These are phyloP conservation scores for Dastarcus helophoroides DNA, from an alignment of 2,888 invertebrate species.

Conservation along the genomic window DNA sequence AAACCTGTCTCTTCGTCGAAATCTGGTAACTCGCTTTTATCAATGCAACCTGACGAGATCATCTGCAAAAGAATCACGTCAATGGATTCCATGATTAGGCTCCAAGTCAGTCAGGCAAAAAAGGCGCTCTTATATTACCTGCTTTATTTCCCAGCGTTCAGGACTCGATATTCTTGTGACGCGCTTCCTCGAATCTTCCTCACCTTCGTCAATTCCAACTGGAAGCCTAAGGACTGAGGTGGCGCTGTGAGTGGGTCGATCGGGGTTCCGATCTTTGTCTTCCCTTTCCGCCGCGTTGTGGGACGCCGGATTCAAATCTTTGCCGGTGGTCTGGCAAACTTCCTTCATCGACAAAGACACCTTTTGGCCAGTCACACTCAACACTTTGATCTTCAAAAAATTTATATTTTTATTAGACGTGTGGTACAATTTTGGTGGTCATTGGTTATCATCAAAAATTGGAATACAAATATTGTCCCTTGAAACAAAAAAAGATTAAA, in stretches of 20 bases:
- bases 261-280: slow-evolving; percentile 78
- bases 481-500: too few species aligned
- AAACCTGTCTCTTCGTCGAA: slow-evolving; percentile 95
- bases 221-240: slow-evolving; percentile 35
- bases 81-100: neutral
- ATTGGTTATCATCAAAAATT: too few species aligned
- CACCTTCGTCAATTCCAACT: slow-evolving; percentile 55
- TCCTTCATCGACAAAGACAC: slow-evolving; percentile 96
- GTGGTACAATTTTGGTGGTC: too few species aligned
- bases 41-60: slow-evolving; percentile 85
- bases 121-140: too few species aligned
- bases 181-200: slow-evolving; percentile 69
- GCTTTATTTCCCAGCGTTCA: slow-evolving; percentile 95
- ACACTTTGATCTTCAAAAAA: slow-evolving; percentile 60
- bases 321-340: slow-evolving; percentile 89
- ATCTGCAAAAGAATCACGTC: slow-evolving; percentile 42
- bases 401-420: too few species aligned
- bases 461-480: too few species aligned
- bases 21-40: slow-evolving; percentile 89
- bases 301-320: slow-evolving; percentile 83
- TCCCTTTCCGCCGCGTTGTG: slow-evolving; percentile 56
- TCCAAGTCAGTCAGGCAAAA: too few species aligned
- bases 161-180: slow-evolving; percentile 91
- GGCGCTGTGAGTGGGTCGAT: slow-evolving; percentile 63
- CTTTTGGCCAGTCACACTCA: slow-evolving; percentile 88